Evolutionary conservation across 2,797 vertebrate genomes (phyloP), one percentile per base, ranked within the genome.

Genomic region (Crossoptilon crossoptilon): DNA sequence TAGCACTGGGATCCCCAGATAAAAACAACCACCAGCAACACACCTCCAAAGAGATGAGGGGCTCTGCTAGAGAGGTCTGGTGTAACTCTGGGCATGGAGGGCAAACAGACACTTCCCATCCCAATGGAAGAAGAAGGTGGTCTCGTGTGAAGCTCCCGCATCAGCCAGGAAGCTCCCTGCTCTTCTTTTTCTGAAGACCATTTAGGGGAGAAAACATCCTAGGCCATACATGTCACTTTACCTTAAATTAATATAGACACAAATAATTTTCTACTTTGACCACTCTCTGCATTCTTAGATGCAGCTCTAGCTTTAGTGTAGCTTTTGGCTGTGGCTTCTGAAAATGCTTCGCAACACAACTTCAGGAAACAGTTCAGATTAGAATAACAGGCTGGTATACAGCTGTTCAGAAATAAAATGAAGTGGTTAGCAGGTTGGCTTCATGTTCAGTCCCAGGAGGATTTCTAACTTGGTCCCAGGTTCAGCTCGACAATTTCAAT

Each of bases 111-210:
- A 29, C 35, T 63, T n/a, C 23, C 44, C 39, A 49, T 9, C n/a
- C 48, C 39, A 27, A 33, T 3, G 9, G 51, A 24, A 80, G 48
- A 14, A 82, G 10, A 5, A 68, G 21, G 5, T 64, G 26, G 26
- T 26, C 3, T 0, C 1, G 0, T 0, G 0, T 5, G 19, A 55
- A 86, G 15, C 56, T 68, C 41, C 17, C 13, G 4, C 51, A 18
- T 33, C 31, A 64, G 15, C 24, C 37, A 31, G 39, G 19, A 55
- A 86, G 15, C 60, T 68, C 41, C 17, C 23, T 24, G 39, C 8
- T 63, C 27, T 21, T 63, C 27, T 13, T 60, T 26, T 64, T 23
- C 64, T 46, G 14, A 67, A 48, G 43, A 55, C 37, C 31, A 15
- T n/a, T 5, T 8, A 26, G 39, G 9, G 35, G 21, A 82, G 29